Evolutionary conservation across 2,797 vertebrate species (phyloP).

Genomic region (Vultur gryphus): DNA sequence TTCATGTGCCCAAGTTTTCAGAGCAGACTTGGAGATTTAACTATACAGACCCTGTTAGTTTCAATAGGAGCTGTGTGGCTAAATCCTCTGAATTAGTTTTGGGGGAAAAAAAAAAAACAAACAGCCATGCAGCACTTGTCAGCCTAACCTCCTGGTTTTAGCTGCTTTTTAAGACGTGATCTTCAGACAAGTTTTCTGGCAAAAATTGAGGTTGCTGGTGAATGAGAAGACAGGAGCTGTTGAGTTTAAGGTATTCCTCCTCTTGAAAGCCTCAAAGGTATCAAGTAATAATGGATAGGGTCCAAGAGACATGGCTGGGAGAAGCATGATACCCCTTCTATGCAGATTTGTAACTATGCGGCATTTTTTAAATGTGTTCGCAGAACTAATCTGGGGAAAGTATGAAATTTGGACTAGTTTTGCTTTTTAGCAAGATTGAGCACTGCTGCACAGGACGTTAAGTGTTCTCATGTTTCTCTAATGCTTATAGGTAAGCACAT

Average conservation of each 20-base stretch:
- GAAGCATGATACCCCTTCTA: background rate
- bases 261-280: background rate
- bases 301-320: background rate
- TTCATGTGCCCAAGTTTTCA: slow-evolving; percentile 3
- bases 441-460: background rate
- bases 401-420: background rate
- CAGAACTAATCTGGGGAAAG: background rate
- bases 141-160: background rate
- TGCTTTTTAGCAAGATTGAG: background rate
- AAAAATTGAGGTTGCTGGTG: background rate
- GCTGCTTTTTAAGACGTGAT: background rate
- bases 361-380: background rate
- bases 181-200: background rate
- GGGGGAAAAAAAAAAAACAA: background rate
- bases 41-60: background rate
- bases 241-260: background rate
- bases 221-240: background rate
- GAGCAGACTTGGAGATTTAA: background rate
- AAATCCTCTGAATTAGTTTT: background rate
- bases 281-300: background rate
- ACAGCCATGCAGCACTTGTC: background rate
- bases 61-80: background rate
- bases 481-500: background rate
- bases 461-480: background rate
- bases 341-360: background rate